These are phyloP conservation scores for Limnephilus marmoratus DNA, from an alignment of 2,888 invertebrate species.

Conservation along the genomic window DNA sequence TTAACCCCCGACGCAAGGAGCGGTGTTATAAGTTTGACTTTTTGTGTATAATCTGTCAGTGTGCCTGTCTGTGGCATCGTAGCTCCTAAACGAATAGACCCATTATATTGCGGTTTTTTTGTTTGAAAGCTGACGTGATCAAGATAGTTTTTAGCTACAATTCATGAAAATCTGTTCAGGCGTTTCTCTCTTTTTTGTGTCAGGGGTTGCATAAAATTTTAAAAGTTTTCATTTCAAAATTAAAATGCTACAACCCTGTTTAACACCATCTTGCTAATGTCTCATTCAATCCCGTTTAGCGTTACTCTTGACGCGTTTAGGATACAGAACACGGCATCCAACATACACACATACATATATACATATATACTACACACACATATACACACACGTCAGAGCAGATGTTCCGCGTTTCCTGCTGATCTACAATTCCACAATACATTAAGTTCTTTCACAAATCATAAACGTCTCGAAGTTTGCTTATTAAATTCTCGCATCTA, in stretches of 20 bases:
- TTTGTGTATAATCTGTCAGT: too few relatives aligned
- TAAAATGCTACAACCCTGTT: background rate
- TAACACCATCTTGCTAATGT: background rate
- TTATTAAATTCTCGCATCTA: background rate
- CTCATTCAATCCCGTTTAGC: background rate
- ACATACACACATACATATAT: background rate
- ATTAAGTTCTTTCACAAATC: slow-evolving; percentile 39
- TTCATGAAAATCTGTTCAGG: too few relatives aligned
- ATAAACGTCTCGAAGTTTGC: slow-evolving; percentile 23
- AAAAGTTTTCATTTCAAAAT: too few relatives aligned
- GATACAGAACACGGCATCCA: background rate
- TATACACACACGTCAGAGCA: background rate
- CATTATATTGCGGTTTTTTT: too few relatives aligned
- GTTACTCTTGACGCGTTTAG: background rate
- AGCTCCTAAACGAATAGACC: too few relatives aligned
- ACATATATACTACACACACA: background rate
- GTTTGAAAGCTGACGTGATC: too few relatives aligned
- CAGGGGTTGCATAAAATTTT: too few relatives aligned
- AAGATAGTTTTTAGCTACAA: too few relatives aligned
- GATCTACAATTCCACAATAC: background rate
- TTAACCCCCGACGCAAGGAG: too few relatives aligned
- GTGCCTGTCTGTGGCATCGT: too few relatives aligned
- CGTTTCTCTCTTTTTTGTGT: too few relatives aligned
- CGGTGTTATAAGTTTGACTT: too few relatives aligned
- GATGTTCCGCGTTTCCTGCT: slow-evolving; percentile 35